Evolutionary conservation across 1,140 invertebrate species (phyloP).

Genomic region (Gryllus bimaculatus): DNA sequence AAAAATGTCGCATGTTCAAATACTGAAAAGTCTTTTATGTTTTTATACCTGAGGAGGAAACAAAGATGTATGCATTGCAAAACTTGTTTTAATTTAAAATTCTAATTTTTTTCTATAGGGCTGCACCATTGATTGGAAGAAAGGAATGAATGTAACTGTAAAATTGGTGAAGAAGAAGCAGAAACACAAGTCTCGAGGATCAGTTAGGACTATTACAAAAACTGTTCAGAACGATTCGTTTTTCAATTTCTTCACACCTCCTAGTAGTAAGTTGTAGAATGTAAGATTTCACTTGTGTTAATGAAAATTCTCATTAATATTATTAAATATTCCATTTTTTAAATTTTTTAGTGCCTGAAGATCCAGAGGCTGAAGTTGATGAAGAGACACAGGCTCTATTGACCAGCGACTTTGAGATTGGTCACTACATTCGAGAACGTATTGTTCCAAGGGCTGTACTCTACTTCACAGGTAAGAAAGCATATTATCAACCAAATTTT

Average conservation of each 20-base stretch:
- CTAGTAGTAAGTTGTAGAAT: slow-evolving; percentile 43
- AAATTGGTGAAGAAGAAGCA: slow-evolving; percentile 97
- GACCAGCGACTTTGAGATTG: slow-evolving; percentile 92
- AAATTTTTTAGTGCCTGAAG: slow-evolving; percentile 43
- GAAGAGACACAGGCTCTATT: slow-evolving; percentile 66
- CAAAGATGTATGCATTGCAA: no score
- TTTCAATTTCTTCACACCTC: slow-evolving; percentile 98
- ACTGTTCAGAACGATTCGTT: slow-evolving; percentile 90
- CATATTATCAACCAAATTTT: background rate
- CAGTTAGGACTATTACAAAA: slow-evolving; percentile 87
- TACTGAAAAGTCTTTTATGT: no score
- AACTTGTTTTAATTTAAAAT: background rate
- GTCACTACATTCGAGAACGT: slow-evolving; percentile 91
- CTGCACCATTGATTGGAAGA: slow-evolving; percentile 87
- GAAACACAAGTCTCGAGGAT: slow-evolving; percentile 91
- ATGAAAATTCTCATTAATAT: background rate
- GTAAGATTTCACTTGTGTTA: background rate
- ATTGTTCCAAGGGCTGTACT: slow-evolving; percentile 88
- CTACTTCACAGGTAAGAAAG: slow-evolving; percentile 71
- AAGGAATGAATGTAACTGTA: slow-evolving; percentile 93
- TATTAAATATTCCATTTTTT: background rate
- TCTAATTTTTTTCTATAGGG: slow-evolving; percentile 42
- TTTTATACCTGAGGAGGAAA: no score
- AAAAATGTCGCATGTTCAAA: no score
- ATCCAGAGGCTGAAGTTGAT: slow-evolving; percentile 56